Evolutionary conservation across 2,797 vertebrate genomes (phyloP).

Genomic region (Allobates femoralis): DNA sequence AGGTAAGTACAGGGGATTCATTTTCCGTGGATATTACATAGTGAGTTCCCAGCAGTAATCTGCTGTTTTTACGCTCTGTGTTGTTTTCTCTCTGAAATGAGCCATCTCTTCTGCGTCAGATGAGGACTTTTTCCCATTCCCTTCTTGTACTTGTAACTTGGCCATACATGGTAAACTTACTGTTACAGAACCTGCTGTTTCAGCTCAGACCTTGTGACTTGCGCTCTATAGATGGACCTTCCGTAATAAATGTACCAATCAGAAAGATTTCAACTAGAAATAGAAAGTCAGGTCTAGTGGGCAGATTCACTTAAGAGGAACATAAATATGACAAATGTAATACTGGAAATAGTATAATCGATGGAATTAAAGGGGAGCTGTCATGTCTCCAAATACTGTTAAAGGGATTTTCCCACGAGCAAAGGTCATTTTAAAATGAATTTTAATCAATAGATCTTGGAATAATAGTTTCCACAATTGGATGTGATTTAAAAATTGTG

Average conservation of each 20-base stretch:
- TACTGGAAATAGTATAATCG: no score
- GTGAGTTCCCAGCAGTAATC: not conserved
- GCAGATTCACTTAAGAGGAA: not conserved
- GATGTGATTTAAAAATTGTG: no score
- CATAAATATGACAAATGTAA: no score
- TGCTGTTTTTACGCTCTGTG: not conserved
- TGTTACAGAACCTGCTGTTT: constrained; percentile 10
- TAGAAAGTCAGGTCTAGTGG: not conserved
- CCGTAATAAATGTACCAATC: not conserved
- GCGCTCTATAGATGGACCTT: constrained; percentile 12
- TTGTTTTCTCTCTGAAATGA: not conserved
- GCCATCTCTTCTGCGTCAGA: constrained; percentile 10
- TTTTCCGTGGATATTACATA: not conserved
- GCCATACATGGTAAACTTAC: constrained; percentile 36
- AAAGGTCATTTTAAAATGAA: no score
- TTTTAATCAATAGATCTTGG: no score
- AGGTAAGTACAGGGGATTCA: not conserved
- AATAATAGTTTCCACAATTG: no score
- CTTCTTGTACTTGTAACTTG: not conserved
- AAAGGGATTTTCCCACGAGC: no score
- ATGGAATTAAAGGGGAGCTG: no score
- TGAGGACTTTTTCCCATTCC: not conserved
- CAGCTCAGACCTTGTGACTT: not conserved
- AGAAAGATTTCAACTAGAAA: not conserved
- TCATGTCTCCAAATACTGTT: no score